These are phyloP conservation scores for Athrips mouffetella DNA, from an alignment of 2,888 invertebrate species.

Conservation along the genomic window DNA sequence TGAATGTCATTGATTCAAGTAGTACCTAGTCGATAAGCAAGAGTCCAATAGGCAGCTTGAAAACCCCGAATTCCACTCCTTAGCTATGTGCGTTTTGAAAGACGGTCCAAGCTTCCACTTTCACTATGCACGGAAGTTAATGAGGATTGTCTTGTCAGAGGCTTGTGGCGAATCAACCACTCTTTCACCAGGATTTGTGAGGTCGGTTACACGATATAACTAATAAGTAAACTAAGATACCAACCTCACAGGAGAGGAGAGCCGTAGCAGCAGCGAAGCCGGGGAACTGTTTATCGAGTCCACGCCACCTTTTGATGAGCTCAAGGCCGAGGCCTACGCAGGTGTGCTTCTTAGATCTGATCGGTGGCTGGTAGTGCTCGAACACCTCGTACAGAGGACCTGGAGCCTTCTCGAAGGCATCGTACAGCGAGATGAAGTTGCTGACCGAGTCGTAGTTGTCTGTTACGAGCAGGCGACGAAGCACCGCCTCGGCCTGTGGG, in stretches of 20 bases:
- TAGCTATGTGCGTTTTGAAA: no score
- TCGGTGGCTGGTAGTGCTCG: slow-evolving; percentile 86
- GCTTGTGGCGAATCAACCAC: no score
- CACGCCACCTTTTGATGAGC: slow-evolving; percentile 81
- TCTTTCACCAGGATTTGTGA: no score
- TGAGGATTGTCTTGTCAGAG: no score
- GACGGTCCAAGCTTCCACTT: no score
- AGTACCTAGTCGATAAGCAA: no score
- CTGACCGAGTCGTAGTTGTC: slow-evolving; percentile 94
- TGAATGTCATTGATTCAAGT: no score
- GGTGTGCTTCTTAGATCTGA: slow-evolving; percentile 88
- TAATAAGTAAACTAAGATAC: no score
- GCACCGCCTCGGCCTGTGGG: slow-evolving; percentile 83
- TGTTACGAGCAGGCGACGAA: slow-evolving; percentile 88
- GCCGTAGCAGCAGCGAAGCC: slow-evolving; percentile 79
- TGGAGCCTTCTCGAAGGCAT: slow-evolving; percentile 80
- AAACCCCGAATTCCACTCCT: no score
- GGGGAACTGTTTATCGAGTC: slow-evolving; percentile 80
- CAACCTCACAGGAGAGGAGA: slow-evolving; percentile 88
- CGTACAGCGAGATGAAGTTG: slow-evolving; percentile 86
- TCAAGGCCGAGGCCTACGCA: slow-evolving; percentile 92
- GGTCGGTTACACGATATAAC: no score
- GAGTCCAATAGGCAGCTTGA: no score
- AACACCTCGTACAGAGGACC: slow-evolving; percentile 83
- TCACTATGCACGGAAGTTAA: no score